phyloP scores from a whole-genome alignment of 2,113 vertebrate species.

The Myocastor coypus region DNA sequence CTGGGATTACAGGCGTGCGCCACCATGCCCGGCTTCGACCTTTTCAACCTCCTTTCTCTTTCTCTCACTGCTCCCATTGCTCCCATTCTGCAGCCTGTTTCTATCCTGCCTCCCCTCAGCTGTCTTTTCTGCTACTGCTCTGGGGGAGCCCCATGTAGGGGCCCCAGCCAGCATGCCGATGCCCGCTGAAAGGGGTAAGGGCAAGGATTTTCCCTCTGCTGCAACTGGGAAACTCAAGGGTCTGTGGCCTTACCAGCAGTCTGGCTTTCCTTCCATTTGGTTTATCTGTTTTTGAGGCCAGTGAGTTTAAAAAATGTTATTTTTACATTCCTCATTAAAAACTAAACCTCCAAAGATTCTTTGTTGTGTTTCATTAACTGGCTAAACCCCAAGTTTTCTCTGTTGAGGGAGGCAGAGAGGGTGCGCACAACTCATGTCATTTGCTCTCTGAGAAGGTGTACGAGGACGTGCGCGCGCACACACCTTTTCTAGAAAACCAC shows the following conservation, averaged over 20 bases:
- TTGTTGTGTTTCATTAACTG: not conserved
- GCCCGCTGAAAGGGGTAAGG: not conserved
- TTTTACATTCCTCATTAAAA: not conserved
- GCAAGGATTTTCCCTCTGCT: not conserved
- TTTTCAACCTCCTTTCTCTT: no score
- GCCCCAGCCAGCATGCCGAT: slow-evolving; percentile 85
- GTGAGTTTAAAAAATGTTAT: not conserved
- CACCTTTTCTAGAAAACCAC: not conserved
- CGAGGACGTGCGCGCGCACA: not conserved
- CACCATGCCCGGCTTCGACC: not conserved
- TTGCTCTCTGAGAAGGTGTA: not conserved
- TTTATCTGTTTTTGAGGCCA: not conserved
- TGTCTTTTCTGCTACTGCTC: not conserved
- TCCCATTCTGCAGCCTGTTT: not conserved
- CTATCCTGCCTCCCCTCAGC: not conserved
- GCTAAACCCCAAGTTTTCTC: not conserved
- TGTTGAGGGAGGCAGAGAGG: not conserved
- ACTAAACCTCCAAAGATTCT: not conserved
- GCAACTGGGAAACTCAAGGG: accelerated
- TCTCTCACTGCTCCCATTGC: not conserved
- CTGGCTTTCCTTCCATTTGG: accelerated
- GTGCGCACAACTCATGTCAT: not conserved
- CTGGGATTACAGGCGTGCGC: no score
- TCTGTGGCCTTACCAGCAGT: not conserved
- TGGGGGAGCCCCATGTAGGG: slow-evolving; percentile 80